Percentiles rank a stretch among this genome's conserved stretches.
Conservation (phyloP, 2,113 vertebrate genomes). For the Aldabrachelys gigantea region DNA sequence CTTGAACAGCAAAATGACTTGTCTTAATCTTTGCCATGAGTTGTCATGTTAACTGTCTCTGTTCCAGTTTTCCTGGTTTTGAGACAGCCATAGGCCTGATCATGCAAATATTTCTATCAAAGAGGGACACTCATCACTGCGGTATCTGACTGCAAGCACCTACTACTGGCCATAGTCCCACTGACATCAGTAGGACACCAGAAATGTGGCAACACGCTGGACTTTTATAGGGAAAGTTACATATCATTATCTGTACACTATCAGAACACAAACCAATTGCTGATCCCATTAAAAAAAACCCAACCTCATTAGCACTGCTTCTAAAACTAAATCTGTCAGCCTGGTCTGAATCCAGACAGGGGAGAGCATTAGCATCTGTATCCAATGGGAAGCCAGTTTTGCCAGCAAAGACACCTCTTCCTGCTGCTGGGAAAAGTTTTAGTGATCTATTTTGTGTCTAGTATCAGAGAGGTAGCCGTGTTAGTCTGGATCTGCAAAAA, state of each 20-base stretch:
- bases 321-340: background rate
- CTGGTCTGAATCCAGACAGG: fast-evolving
- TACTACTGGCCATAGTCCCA: fast-evolving
- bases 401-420: background rate
- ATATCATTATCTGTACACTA: constrained; percentile 22
- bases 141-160: fast-evolving
- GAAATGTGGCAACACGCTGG: background rate
- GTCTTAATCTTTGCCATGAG: fast-evolving
- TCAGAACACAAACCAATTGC: constrained; percentile 1
- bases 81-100: background rate
- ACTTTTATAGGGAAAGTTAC: constrained; percentile 15
- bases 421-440: background rate
- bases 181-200: background rate
- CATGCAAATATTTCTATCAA: fast-evolving
- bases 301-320: constrained; percentile 33
- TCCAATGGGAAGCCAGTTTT: background rate
- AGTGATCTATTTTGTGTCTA: background rate
- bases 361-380: background rate
- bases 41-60: background rate
- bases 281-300: background rate
- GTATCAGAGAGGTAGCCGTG: too few species aligned
- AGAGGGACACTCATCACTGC: background rate
- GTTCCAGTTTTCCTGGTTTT: background rate
- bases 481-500: too few species aligned
- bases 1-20: background rate